Conservation (phyloP, 92 coral and sea anemone species). For the Porites divaricata region DNA sequence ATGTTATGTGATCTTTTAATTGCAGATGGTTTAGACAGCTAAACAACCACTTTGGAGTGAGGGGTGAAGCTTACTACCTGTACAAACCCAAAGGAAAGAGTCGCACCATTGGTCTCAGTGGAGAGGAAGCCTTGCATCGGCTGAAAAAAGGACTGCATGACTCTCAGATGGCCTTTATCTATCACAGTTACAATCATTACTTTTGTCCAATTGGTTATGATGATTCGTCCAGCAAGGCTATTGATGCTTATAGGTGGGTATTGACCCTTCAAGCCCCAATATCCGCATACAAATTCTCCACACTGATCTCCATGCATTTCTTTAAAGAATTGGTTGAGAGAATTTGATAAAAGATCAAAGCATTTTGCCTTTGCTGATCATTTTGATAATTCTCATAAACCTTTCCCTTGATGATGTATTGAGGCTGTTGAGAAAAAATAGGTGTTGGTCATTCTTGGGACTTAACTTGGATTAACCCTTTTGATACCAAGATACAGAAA, state of each 20-base stretch:
- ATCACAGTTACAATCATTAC: constrained; percentile 86
- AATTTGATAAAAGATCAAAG: too few relatives aligned
- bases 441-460: too few relatives aligned
- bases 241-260: constrained; percentile 75
- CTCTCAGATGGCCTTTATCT: constrained; percentile 73
- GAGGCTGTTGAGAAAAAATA: too few relatives aligned
- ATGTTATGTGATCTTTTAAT: background rate
- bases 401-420: too few relatives aligned
- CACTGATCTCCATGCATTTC: too few relatives aligned
- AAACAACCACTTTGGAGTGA: constrained; percentile 67
- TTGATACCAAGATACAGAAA: too few relatives aligned
- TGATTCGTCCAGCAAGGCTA: constrained; percentile 69
- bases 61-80: constrained; percentile 69
- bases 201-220: constrained; percentile 88
- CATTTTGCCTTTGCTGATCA: too few relatives aligned
- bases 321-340: too few relatives aligned
- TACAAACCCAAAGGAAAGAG: constrained; percentile 81
- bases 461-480: too few relatives aligned
- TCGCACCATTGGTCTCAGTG: constrained; percentile 69
- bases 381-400: too few relatives aligned
- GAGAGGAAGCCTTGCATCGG: constrained; percentile 63
- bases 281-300: too few relatives aligned
- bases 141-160: constrained; percentile 72
- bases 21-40: constrained; percentile 82
- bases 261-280: background rate